Base-by-base conservation (phyloP, 2,888 invertebrate genomes). In the Phasia obesa region DNA sequence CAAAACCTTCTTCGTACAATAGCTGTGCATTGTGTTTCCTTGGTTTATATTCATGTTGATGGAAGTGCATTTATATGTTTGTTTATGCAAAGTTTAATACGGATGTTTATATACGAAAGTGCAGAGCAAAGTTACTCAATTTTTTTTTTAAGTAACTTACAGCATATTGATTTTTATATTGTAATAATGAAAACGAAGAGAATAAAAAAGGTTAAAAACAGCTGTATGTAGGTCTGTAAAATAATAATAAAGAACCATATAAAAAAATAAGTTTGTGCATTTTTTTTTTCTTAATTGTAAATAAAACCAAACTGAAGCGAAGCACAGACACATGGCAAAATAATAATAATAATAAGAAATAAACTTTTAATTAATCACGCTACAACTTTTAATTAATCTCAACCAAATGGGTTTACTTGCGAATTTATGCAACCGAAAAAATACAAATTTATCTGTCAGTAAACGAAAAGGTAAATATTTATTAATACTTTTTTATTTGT, bases 331-430 rank as follows among this genome's bases (percentile, higher is more conserved):
- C 9, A 35, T 35, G 42, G 57, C 27, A 42, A 42, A 49, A n/a
- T n/a, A 57, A 17, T 27, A 6, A 42, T 27, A 49, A n/a, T n/a
- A 57, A 17, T 27, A 6, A 21, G 13, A 1, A 44, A 25, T 51
- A 71, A 81, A 81, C 59, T 81, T 76, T 81, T 76, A 76, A 76
- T 81, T 67, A 81, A 60, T 71, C 59, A 60, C 67, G 60, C 51
- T 38, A 47, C 47, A 81, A 60, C 59, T 67, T 81, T 76, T 76
- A 81, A 76, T 81, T 81, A 71, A 65, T 51, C 51, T 42, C 53
- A 27, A n/a, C 44, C 3, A 27, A 27, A 27, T 27, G 6, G 4
- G 6, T 27, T 3, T 27, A 27, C 27, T 27, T 3, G 27, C 27
- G 27, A 27, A 27, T 6, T 27, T 3, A 27, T 27, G 27, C 6